Evolutionary conservation across 2,888 invertebrate species (phyloP), one percentile per base, ranked within the genome.

Genomic region (Pteria penguin): DNA sequence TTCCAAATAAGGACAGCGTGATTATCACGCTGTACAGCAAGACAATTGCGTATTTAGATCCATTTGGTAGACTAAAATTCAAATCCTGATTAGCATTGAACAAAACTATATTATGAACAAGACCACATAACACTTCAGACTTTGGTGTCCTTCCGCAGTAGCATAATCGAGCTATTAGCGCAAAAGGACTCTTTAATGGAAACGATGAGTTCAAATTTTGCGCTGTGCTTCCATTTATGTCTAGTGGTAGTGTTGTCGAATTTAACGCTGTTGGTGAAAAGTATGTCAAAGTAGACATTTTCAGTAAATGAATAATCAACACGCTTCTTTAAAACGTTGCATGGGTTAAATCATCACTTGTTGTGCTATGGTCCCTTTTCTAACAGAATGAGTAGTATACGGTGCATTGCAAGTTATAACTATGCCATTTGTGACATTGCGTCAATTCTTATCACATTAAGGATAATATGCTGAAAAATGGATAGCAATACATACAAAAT

Each of bases 1-100:
- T 88, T 8, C 87, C 87, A 11, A 81, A 26, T 4, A 86, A 27
- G 0, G 87, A 84, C 26, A 83, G 36, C 1, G 79, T 27, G 22
- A 87, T 71, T 22, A 84, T 81, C 1, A 83, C 26, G 18, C 66
- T 31, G 33, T 85, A 84, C 5, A 84, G 54, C 18, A 79, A 55
- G 11, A 77, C 67, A 1, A 85, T 69, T 1, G 81, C 45, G 26
- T 74, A 70, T 67, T 83, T 82, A n/a, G 81, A 79, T 27, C 61
- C 63, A 22, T 55, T 4, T 4, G 68, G 22, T 2, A 60, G 60
- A 5, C 60, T 27, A 18, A 60, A 60, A 24, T 27, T n/a, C 4
- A n/a, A 14, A 5, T 60, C 26, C 3, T 60, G 26, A 55, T 55
- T 24, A 4, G 18, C 18, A 18, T 55, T 3, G 60, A 26, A n/a